Evolutionary conservation across 2,113 vertebrate genomes (phyloP), one percentile per base, ranked within the genome.

Genomic region (Lamprotornis superbus): DNA sequence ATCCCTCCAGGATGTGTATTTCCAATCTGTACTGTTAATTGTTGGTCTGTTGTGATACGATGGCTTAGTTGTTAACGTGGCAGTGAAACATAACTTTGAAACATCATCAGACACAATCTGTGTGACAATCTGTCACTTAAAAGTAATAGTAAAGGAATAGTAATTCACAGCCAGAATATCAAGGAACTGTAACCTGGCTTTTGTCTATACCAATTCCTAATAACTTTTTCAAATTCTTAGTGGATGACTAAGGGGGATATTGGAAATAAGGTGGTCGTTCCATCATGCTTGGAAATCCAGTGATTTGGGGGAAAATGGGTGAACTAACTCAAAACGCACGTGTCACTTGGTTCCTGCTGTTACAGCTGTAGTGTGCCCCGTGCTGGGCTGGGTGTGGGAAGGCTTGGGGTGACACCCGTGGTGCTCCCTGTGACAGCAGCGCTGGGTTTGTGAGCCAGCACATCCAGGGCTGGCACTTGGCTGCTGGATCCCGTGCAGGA

Each of bases 391-490:
- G 4, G 0, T 1, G 33, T 59, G 44, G 33, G 64, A 24, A 37
- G 44, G 44, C 46, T 7, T 31, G 8, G 73, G 61, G 47, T 11
- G 64, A 2, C 37, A 42, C 42, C 53, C 2, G 7, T 5, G 46
- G 5, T 4, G 33, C 53, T 59, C 42, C 2, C 24, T 17, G 77
- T 50, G 84, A 5, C 9, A 12, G 50, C 13, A 2, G 12, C 24
- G 27, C 59, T 73, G 40, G 2, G 2, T 4, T 28, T 20, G 33
- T 2, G 47, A 56, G 52, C 28, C 39, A 14, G 42, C 44, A 13
- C 39, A 5, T 4, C 1, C 21, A 6, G 82, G 4, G 24, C 8
- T 21, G 25, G 28, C 21, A 2, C 21, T 5, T 3, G 7, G 37
- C 44, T 28, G 35, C 57, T 63, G 55, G 33, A 21, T 22, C 8